A percentile compares a stretch with the other conserved stretches of the same genome.
These are phyloP conservation scores for Microvelia longipes DNA, from an alignment of 1,140 invertebrate genomes.

Conservation along the genomic window DNA sequence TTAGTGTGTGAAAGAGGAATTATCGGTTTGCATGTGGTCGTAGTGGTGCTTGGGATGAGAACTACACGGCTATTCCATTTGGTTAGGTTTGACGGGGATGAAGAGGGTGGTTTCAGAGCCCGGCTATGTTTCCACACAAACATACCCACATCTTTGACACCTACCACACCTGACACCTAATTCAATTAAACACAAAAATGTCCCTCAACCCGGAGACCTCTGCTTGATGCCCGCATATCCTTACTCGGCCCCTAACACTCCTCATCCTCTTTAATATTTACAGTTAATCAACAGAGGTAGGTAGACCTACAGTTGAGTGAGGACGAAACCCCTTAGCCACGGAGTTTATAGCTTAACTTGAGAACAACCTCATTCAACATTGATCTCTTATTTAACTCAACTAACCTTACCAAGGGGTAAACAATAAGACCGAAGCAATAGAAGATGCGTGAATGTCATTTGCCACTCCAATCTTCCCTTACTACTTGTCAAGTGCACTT, in stretches of 20 bases:
- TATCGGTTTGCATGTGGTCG: neutral
- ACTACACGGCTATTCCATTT: neutral
- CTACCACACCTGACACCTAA: too few species aligned
- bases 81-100: too few species aligned
- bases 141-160: too few species aligned
- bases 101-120: too few species aligned
- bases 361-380: neutral
- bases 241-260: neutral
- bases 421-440: too few species aligned
- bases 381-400: neutral
- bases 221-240: neutral
- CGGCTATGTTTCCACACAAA: too few species aligned
- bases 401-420: too few species aligned
- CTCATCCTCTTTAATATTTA: neutral
- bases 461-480: too few species aligned
- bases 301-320: neutral
- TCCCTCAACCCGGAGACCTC: neutral
- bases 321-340: too few species aligned
- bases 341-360: too few species aligned
- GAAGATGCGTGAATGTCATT: too few species aligned
- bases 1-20: neutral
- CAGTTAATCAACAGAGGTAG: neutral
- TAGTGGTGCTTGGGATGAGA: neutral
- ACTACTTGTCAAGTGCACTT: too few species aligned
- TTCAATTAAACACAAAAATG: neutral